These are phyloP conservation scores for Phallusia fumigata DNA, from an alignment of 23 tunicate species.

Conservation along the genomic window DNA sequence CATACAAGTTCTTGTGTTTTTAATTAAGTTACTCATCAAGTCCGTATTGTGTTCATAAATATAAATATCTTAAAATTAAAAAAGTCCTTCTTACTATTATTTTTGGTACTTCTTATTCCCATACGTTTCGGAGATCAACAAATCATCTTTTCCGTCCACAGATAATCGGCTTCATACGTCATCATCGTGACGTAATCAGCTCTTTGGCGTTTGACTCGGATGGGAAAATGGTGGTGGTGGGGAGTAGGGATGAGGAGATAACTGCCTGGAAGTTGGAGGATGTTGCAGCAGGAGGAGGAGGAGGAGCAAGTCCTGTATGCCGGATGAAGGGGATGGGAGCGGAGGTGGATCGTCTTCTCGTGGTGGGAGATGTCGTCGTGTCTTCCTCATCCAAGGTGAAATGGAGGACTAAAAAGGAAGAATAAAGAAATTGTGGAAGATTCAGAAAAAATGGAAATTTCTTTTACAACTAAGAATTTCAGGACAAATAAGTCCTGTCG, in stretches of 20 bases:
- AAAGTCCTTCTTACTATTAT: too few species aligned
- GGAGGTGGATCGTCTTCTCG: constrained; percentile 25
- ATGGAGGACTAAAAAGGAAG: too few species aligned
- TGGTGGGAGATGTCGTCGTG: constrained; percentile 22
- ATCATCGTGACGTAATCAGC: constrained; percentile 39
- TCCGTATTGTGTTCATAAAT: too few species aligned
- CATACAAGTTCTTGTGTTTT: too few species aligned
- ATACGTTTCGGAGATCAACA: not conserved
- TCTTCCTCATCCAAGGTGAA: constrained; percentile 48
- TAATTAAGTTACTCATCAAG: too few species aligned
- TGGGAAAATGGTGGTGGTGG: constrained; percentile 29
- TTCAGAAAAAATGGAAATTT: too few species aligned
- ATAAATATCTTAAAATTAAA: too few species aligned
- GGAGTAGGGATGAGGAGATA: constrained; percentile 44
- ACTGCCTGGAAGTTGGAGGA: constrained; percentile 27
- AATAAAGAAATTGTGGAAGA: too few species aligned
- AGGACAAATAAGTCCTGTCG: too few species aligned
- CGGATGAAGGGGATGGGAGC: constrained; percentile 77
- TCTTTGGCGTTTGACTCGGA: constrained; percentile 23
- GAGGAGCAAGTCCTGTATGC: not conserved
- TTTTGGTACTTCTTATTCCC: too few species aligned
- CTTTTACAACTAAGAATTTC: too few species aligned
- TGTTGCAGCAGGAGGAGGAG: not conserved
- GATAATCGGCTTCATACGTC: constrained; percentile 6
- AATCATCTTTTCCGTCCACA: not conserved